Base-by-base conservation (phyloP, 2,113 vertebrate species). In the Hemichromis elongatus region DNA sequence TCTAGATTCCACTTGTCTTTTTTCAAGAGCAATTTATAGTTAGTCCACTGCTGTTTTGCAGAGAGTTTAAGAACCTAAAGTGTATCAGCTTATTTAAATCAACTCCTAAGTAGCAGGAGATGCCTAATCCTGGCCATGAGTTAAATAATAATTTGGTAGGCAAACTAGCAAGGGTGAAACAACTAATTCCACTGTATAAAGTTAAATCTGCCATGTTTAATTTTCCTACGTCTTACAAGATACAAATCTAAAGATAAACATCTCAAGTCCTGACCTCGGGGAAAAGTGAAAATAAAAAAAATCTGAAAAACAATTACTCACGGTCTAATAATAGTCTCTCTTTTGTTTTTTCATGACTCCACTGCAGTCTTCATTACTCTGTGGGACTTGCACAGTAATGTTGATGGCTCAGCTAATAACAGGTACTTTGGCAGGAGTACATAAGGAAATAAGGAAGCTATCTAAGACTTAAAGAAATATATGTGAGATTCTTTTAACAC, bases 21-120 rank as follows among this genome's bases (percentile, higher is more conserved):
- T 73, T 73, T 77, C 33, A 6, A 33, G 61, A 24, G 13, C 55
- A 78, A 83, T 81, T 85, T 75, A 70, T 24, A 81, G 57, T 66
- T 54, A 16, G 73, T 80, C 19, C 24, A 18, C 61, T 66, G 26
- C 63, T n/a, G 12, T 56, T 52, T 82, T 66, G 13, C 63, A 63
- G 55, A 53, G 6, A 26, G 42, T 70, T 80, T 63, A 79, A 68
- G 40, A 37, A 73, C 53, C 30, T 50, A 14, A 53, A 80, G 84
- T 80, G 85, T 63, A 70, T 45, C 47, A 77, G n/a, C 26, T 77
- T 82, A 79, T 88, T 83, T 83, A 63, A 85, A 83, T 88, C 1
- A 85, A 52, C 47, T 84, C 16, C 28, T 70, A 81, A 88, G 78
- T 79, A 87, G 54, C 37, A 37, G 35, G 8, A 53, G 68, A 59